These are phyloP conservation scores for Temnothorax unifasciatus DNA, from an alignment of 2,888 invertebrate genomes.

Conservation along the genomic window DNA sequence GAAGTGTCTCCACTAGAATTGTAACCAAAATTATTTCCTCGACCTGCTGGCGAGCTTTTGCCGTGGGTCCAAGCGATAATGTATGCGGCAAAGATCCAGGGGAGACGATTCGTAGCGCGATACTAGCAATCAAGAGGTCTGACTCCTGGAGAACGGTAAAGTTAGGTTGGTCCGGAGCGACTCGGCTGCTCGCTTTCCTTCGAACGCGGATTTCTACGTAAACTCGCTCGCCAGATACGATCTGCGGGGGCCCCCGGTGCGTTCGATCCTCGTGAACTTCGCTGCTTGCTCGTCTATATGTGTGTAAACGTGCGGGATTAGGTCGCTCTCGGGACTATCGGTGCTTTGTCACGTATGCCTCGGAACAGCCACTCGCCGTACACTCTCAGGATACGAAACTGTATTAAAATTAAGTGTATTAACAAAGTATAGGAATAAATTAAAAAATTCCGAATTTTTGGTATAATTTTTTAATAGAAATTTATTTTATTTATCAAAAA, in stretches of 20 bases:
- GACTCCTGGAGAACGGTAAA: conserved; percentile 71
- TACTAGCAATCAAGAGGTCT: conserved; percentile 81
- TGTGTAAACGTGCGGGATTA: conserved; percentile 70
- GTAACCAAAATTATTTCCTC: conserved; percentile 46
- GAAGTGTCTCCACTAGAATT: background rate
- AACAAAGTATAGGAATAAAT: background rate
- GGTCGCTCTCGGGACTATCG: conserved; percentile 72
- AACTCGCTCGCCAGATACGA: conserved; percentile 83
- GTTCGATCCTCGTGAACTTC: conserved; percentile 74
- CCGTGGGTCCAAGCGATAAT: conserved; percentile 77
- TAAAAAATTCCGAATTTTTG: background rate
- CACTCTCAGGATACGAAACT: background rate
- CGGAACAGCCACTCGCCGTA: conserved; percentile 29
- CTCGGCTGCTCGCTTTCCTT: conserved; percentile 56
- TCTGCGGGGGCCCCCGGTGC: conserved; percentile 77
- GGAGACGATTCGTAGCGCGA: conserved; percentile 84
- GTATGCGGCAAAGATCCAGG: conserved; percentile 83
- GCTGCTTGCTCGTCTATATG: conserved; percentile 76
- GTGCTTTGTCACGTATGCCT: conserved; percentile 36
- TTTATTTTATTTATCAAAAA: background rate
- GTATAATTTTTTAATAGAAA: background rate
- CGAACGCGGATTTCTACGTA: conserved; percentile 83
- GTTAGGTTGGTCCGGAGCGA: conserved; percentile 70
- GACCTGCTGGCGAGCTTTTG: conserved; percentile 65
- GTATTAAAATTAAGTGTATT: background rate